phyloP scores from a whole-genome alignment of 1,140 invertebrate genomes.

The Pseudobourletiella spinata region DNA sequence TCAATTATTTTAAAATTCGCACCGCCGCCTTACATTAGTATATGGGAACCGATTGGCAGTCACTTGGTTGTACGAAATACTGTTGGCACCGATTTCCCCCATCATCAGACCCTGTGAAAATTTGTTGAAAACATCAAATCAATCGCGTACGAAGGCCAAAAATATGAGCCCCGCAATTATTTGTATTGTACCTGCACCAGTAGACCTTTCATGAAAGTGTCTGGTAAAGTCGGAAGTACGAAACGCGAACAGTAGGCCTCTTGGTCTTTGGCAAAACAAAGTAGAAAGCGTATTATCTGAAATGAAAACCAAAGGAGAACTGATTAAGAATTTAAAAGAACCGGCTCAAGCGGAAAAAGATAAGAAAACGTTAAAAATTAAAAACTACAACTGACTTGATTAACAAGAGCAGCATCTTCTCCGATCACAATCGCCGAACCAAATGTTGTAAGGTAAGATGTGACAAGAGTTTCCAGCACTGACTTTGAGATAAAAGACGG shows the following conservation, averaged over 20 bases:
- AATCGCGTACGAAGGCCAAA: neutral
- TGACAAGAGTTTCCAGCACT: slow-evolving; percentile 17
- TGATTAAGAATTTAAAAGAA: neutral
- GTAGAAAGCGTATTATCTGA: slow-evolving; percentile 32
- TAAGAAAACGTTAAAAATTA: no score
- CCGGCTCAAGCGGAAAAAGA: no score
- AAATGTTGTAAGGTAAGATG: slow-evolving; percentile 28
- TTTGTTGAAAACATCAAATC: neutral
- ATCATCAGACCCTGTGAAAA: slow-evolving; percentile 26
- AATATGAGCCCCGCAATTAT: no score
- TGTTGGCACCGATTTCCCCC: slow-evolving; percentile 28
- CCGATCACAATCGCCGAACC: slow-evolving; percentile 30
- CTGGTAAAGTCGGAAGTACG: slow-evolving; percentile 24
- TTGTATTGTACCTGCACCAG: slow-evolving; percentile 34
- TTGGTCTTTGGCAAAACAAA: slow-evolving; percentile 26
- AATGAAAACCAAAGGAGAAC: neutral
- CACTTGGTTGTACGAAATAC: slow-evolving; percentile 34
- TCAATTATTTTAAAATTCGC: no score
- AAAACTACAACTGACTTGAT: no score
- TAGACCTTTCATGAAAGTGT: slow-evolving; percentile 36
- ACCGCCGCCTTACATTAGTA: slow-evolving; percentile 33
- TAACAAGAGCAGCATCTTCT: slow-evolving; percentile 16
- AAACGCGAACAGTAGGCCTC: slow-evolving; percentile 33
- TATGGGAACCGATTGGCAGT: slow-evolving; percentile 24
- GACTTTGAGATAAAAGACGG: slow-evolving; percentile 11